A percentile compares a stretch with the other conserved stretches of the same genome.
Evolutionary conservation across 1,140 invertebrate species (phyloP).

Genomic region (Heliconius eleuchia): DNA sequence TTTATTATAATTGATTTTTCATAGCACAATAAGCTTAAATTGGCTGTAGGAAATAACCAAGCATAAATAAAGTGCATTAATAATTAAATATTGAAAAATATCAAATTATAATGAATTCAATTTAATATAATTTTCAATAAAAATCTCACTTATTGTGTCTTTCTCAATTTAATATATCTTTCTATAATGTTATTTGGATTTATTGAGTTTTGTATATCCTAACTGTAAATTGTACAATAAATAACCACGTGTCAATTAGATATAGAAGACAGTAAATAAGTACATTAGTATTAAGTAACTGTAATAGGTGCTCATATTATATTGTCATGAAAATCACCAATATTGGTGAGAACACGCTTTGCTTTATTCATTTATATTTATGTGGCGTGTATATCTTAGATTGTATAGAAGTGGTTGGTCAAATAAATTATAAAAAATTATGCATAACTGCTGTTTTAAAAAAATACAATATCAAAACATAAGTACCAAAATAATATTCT

Average conservation of each 20-base stretch:
- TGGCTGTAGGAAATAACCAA: neutral
- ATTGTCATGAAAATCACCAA: neutral
- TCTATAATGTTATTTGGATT: neutral
- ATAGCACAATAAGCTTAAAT: neutral
- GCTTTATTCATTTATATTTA: neutral
- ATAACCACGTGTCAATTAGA: conserved; percentile 36
- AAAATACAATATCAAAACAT: neutral
- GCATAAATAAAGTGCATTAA: neutral
- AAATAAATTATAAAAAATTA: no score
- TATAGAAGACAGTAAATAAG: conserved; percentile 14
- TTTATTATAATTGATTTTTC: neutral
- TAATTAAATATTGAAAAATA: no score
- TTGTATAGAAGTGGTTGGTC: neutral
- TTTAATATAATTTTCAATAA: neutral
- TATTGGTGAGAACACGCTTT: conserved; percentile 1
- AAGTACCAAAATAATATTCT: no score
- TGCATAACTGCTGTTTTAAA: neutral
- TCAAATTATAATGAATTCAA: no score
- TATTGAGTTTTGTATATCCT: neutral
- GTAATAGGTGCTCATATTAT: conserved; percentile 1
- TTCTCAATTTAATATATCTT: neutral
- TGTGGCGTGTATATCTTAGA: neutral
- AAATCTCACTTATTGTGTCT: neutral
- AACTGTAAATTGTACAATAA: conserved; percentile 28
- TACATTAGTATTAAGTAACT: neutral